These are phyloP conservation scores for Holacanthella duospinosa DNA, from an alignment of 2,888 invertebrate species.

Conservation along the genomic window DNA sequence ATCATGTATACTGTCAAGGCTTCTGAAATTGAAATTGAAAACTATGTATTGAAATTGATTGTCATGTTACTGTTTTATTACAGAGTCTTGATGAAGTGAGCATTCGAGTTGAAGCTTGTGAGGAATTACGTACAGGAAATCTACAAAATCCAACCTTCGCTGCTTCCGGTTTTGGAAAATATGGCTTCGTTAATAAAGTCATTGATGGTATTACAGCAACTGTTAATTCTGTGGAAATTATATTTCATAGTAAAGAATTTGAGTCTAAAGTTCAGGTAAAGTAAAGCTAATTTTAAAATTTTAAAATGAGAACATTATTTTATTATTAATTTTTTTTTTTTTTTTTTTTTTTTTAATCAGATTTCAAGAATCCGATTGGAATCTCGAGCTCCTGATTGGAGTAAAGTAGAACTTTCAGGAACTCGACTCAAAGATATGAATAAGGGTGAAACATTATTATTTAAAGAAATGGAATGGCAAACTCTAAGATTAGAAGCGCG, in stretches of 20 bases:
- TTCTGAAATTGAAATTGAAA: too few relatives aligned
- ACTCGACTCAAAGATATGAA: constrained; percentile 84
- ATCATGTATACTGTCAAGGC: too few relatives aligned
- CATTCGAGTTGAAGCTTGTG: constrained; percentile 85
- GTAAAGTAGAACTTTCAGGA: constrained; percentile 71
- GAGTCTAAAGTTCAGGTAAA: constrained; percentile 85
- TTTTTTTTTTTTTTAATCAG: constrained; percentile 45
- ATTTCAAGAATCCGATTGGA: constrained; percentile 86
- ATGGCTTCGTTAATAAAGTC: constrained; percentile 82
- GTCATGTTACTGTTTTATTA: too few relatives aligned
- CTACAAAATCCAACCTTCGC: constrained; percentile 25
- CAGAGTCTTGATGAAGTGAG: constrained; percentile 88
- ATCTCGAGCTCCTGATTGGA: constrained; percentile 86
- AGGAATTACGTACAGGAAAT: constrained; percentile 55
- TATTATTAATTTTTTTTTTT: not conserved
- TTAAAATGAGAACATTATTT: too few relatives aligned
- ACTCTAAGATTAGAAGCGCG: constrained; percentile 89
- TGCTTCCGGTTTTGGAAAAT: constrained; percentile 54
- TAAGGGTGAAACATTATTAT: constrained; percentile 81
- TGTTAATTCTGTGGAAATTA: constrained; percentile 87
- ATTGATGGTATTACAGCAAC: constrained; percentile 94
- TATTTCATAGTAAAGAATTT: constrained; percentile 89
- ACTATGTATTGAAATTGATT: too few relatives aligned
- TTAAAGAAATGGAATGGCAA: constrained; percentile 97
- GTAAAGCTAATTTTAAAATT: not conserved